Conservation (phyloP, 2,113 vertebrate genomes). For the Myotis davidii region DNA sequence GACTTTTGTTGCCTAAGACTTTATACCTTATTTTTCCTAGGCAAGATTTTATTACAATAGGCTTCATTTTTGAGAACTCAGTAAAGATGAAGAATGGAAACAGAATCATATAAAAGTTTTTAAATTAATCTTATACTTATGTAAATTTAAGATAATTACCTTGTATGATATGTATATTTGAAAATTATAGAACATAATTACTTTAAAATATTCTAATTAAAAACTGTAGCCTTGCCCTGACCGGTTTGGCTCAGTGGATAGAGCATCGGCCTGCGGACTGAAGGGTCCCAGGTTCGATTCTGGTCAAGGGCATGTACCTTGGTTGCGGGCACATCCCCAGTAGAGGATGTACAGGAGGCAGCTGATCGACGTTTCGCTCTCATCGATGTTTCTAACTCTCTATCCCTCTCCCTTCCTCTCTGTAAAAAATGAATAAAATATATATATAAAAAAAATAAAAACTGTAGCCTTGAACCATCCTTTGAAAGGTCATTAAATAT, state of each 20-base stretch:
- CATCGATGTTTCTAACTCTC: too few relatives aligned
- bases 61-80: background rate
- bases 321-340: too few relatives aligned
- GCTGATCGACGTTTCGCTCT: too few relatives aligned
- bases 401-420: too few relatives aligned
- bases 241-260: too few relatives aligned
- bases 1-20: background rate
- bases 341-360: too few relatives aligned
- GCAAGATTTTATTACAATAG: background rate
- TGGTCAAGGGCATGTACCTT: too few relatives aligned
- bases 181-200: background rate
- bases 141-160: background rate
- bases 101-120: background rate
- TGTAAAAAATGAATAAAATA: too few relatives aligned
- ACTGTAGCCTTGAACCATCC: background rate
- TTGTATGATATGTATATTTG: background rate
- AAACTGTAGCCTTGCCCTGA: background rate
- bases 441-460: too few relatives aligned
- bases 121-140: background rate
- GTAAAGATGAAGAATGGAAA: accelerated
- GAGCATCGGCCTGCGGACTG: too few relatives aligned
- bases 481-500: background rate
- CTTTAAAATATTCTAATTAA: background rate
- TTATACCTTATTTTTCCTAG: background rate
- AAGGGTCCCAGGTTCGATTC: too few relatives aligned